phyloP scores from a whole-genome alignment of 2,113 vertebrate species.

The Hucho hucho region DNA sequence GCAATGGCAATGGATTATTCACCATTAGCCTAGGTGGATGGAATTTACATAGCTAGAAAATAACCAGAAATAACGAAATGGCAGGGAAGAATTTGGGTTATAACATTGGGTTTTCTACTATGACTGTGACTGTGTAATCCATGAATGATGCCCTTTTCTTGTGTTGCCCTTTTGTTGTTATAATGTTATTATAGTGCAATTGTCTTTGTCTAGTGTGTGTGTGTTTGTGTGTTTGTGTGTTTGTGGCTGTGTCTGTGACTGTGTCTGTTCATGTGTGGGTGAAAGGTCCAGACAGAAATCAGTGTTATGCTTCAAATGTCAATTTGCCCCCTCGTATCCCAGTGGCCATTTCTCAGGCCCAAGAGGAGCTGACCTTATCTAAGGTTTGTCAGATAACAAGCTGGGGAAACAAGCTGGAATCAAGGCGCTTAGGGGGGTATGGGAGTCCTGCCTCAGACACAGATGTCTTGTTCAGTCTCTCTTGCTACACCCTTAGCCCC shows the following conservation, averaged over 20 bases:
- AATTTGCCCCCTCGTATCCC: conserved; percentile 27
- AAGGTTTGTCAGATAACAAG: conserved; percentile 56
- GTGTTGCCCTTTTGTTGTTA: too few relatives aligned
- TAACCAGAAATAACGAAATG: conserved; percentile 1
- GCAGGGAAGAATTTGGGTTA: conserved; percentile 1
- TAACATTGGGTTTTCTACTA: neutral
- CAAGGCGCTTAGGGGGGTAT: conserved; percentile 38
- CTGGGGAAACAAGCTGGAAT: conserved; percentile 34
- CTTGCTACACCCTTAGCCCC: conserved; percentile 5
- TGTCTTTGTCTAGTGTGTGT: neutral
- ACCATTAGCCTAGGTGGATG: conserved; percentile 23
- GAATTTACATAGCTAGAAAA: conserved; percentile 27
- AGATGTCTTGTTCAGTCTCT: conserved; percentile 36
- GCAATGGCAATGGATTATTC: conserved; percentile 40
- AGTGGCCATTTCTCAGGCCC: conserved; percentile 11
- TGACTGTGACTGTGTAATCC: conserved; percentile 9
- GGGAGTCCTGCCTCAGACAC: conserved; percentile 24
- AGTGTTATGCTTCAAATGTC: conserved; percentile 29
- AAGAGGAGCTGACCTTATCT: conserved; percentile 35
- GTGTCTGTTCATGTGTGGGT: neutral
- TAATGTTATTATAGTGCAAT: neutral
- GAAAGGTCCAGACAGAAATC: conserved; percentile 12
- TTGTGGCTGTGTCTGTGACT: neutral
- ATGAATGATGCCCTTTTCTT: neutral
- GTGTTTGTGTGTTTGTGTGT: neutral